Percentiles rank a stretch among this genome's conserved stretches.
Conservation (phyloP, 1,140 invertebrate species). For the Penaeus chinensis region DNA sequence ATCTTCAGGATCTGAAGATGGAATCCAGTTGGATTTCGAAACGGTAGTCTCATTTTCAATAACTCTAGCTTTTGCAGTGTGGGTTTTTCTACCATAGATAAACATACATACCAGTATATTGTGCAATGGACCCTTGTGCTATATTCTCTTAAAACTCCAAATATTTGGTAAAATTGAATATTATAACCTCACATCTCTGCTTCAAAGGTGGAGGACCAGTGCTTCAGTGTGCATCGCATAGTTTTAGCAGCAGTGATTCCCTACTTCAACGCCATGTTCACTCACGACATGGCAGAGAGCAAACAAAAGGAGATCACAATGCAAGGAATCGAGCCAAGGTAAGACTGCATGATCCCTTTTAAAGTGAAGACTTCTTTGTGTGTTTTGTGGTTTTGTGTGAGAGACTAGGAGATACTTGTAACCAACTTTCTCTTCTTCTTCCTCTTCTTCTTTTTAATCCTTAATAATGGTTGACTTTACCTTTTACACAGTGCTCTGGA, state of each 20-base stretch:
- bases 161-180: slow-evolving; percentile 50
- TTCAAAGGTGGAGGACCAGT: slow-evolving; percentile 81
- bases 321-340: slow-evolving; percentile 83
- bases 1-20: too few relatives aligned
- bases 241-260: slow-evolving; percentile 89
- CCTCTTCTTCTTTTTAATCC: not conserved
- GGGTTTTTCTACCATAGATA: too few relatives aligned
- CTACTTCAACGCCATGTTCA: slow-evolving; percentile 94
- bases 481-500: slow-evolving; percentile 79
- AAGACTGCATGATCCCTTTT: slow-evolving; percentile 65
- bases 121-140: not conserved
- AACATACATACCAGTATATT: not conserved
- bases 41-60: too few relatives aligned
- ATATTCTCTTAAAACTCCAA: too few relatives aligned
- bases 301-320: slow-evolving; percentile 85
- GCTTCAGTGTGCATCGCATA: slow-evolving; percentile 85
- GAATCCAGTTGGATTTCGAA: too few relatives aligned
- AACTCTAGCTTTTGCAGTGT: too few relatives aligned
- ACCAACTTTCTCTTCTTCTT: not conserved
- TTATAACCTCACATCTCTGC: slow-evolving; percentile 50
- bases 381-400: not conserved
- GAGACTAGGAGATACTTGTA: not conserved
- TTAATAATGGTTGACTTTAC: not conserved
- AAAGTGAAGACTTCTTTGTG: slow-evolving; percentile 3
- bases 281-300: slow-evolving; percentile 88